Conservation (phyloP, 2,888 invertebrate genomes). For the Campoletis raptor region DNA sequence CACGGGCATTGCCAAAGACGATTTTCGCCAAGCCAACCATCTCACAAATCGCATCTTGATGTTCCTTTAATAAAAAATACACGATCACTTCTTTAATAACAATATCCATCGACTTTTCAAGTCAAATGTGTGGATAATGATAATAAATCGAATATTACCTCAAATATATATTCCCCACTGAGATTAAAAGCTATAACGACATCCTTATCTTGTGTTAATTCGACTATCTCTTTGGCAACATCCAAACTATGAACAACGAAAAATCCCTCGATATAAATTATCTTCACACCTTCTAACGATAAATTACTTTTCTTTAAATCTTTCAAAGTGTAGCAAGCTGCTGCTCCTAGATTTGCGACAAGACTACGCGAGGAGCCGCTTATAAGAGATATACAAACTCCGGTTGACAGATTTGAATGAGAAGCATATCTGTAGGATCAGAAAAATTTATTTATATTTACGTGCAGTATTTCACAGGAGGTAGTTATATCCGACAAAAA, state of each 20-base stretch:
- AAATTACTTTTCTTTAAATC: conserved; percentile 75
- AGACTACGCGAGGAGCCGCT: conserved; percentile 80
- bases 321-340: conserved; percentile 79
- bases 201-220: conserved; percentile 78
- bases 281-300: conserved; percentile 76
- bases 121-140: background rate
- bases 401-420: conserved; percentile 80
- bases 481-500: background rate
- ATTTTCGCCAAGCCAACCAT: conserved; percentile 81
- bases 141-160: conserved; percentile 72
- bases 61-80: conserved; percentile 73
- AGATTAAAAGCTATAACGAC: conserved; percentile 83
- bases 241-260: conserved; percentile 83
- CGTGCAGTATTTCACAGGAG: no score
- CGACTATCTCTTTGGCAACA: conserved; percentile 80
- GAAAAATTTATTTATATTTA: background rate
- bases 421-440: conserved; percentile 78
- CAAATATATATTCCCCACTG: conserved; percentile 82
- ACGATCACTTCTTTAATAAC: background rate
- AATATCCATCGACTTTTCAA: background rate
- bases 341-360: conserved; percentile 83
- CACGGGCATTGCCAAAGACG: conserved; percentile 80
- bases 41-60: conserved; percentile 79
- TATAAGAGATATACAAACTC: conserved; percentile 82
- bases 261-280: conserved; percentile 84